Evolutionary conservation across 2,113 vertebrate species (phyloP).

Genomic region (Pterocles orientalis): DNA sequence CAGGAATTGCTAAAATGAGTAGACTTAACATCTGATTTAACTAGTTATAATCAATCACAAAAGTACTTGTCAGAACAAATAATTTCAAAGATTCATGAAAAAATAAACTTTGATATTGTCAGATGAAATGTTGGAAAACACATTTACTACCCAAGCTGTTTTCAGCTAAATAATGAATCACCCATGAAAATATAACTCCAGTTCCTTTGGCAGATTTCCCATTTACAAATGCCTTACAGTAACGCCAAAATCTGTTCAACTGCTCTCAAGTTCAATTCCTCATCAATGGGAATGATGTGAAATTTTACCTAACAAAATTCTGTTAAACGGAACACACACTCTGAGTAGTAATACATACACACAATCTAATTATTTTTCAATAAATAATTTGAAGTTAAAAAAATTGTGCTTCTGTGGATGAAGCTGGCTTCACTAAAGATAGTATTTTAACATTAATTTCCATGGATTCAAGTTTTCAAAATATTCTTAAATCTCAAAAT

Average conservation of each 20-base stretch:
- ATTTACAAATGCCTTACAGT: background rate
- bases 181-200: background rate
- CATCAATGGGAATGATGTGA: background rate
- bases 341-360: background rate
- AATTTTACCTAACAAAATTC: background rate
- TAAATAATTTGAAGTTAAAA: background rate
- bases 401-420: background rate
- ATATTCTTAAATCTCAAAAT: background rate
- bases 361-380: background rate
- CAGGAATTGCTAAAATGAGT: background rate
- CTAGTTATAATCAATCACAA: background rate
- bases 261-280: constrained; percentile 11
- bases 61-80: background rate
- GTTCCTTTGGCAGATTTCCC: constrained; percentile 21
- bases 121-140: constrained; percentile 11
- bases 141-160: constrained; percentile 8
- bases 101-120: background rate
- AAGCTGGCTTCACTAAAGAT: background rate
- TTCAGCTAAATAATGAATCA: constrained; percentile 30
- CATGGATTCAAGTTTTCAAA: background rate
- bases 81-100: background rate
- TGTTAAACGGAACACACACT: background rate
- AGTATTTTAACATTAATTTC: background rate
- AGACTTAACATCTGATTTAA: background rate
- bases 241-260: constrained; percentile 1